These are phyloP conservation scores for Cyprinella venusta DNA, from an alignment of 2,797 vertebrate species.

Conservation along the genomic window DNA sequence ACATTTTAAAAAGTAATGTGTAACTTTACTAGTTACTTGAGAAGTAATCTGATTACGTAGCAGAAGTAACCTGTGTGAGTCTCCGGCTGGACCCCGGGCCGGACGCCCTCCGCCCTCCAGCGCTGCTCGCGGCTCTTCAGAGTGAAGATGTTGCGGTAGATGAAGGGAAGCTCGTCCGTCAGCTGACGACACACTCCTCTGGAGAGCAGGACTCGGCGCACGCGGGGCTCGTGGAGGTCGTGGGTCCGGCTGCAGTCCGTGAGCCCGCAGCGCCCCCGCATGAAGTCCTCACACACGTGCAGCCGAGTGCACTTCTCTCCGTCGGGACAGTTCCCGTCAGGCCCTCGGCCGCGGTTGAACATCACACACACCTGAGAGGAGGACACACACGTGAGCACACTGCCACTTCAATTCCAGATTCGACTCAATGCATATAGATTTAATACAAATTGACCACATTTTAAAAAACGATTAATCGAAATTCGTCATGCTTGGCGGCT, in stretches of 20 bases:
- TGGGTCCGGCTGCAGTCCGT: constrained; percentile 54
- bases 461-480: too few relatives aligned
- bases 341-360: constrained; percentile 55
- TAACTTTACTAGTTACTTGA: too few relatives aligned
- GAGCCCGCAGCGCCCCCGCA: constrained; percentile 51
- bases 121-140: neutral
- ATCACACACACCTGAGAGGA: constrained; percentile 50
- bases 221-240: constrained; percentile 57
- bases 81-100: neutral
- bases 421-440: too few relatives aligned
- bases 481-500: neutral
- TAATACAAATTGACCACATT: too few relatives aligned
- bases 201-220: constrained; percentile 5
- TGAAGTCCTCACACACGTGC: constrained; percentile 58
- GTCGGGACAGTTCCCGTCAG: constrained; percentile 54
- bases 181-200: constrained; percentile 49
- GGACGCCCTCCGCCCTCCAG: neutral
- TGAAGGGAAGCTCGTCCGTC: constrained; percentile 33
- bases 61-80: neutral
- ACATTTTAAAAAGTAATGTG: too few relatives aligned
- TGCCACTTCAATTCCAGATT: too few relatives aligned
- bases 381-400: too few relatives aligned
- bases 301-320: constrained; percentile 52
- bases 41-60: too few relatives aligned
- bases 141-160: constrained; percentile 61